Percentiles rank a stretch among this genome's conserved stretches.
Evolutionary conservation across 2,797 vertebrate genomes (phyloP).

Genomic region (Artibeus jamaicensis): DNA sequence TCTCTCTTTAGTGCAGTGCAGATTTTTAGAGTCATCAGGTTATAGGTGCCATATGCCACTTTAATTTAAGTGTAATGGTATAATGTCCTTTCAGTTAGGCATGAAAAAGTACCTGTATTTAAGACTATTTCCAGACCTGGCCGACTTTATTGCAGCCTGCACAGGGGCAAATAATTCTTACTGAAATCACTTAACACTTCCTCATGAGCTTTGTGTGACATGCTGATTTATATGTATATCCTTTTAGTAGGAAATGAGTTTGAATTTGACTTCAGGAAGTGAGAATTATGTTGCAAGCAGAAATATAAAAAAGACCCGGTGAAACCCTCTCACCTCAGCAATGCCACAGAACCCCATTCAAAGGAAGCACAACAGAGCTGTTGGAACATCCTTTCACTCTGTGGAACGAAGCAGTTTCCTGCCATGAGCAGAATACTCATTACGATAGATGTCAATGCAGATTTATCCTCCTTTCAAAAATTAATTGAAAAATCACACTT

Average conservation of each 20-base stretch:
- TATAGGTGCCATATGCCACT: slow-evolving; percentile 4
- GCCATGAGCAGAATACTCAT: background rate
- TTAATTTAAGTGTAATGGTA: slow-evolving; percentile 22
- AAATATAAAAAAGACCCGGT: slow-evolving; percentile 49
- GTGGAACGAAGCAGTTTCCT: background rate
- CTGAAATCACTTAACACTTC: slow-evolving; percentile 61
- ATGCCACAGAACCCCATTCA: slow-evolving; percentile 24
- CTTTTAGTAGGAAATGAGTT: slow-evolving; percentile 67
- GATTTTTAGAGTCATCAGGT: slow-evolving; percentile 1
- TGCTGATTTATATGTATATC: slow-evolving; percentile 42
- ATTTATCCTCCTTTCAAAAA: slow-evolving; percentile 6
- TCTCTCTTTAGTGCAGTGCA: background rate
- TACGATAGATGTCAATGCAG: background rate
- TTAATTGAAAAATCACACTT: slow-evolving; percentile 20
- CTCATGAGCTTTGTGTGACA: background rate
- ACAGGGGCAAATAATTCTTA: slow-evolving; percentile 52
- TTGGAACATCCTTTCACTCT: background rate
- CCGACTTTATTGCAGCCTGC: slow-evolving; percentile 41
- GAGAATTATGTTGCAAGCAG: slow-evolving; percentile 34
- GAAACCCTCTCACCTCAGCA: background rate
- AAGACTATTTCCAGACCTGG: slow-evolving; percentile 58
- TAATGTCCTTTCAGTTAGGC: background rate
- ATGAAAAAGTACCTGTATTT: slow-evolving; percentile 37
- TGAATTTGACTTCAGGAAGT: slow-evolving; percentile 57
- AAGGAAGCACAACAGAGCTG: background rate